Evolutionary conservation across 1,140 invertebrate species (phyloP).

Genomic region (Brachionus manjavacas): DNA sequence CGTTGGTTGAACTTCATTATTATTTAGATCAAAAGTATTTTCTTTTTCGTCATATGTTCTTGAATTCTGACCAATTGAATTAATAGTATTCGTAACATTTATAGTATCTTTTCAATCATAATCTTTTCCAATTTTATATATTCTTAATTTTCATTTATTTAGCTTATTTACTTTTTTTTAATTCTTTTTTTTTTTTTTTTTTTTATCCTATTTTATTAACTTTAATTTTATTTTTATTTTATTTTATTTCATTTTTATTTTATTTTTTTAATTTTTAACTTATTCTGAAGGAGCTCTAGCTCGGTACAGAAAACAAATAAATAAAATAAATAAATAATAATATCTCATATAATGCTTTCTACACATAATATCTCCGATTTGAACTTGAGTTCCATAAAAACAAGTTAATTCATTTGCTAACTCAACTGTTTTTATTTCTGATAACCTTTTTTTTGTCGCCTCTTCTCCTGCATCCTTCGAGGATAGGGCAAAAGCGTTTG

Average conservation of each 20-base stretch:
- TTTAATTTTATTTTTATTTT: too few species aligned
- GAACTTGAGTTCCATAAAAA: constrained; percentile 13
- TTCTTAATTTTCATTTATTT: too few species aligned
- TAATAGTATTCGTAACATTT: neutral
- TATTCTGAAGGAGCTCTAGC: too few species aligned
- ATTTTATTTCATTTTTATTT: too few species aligned
- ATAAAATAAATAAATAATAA: too few species aligned
- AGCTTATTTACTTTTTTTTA: too few species aligned
- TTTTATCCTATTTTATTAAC: too few species aligned
- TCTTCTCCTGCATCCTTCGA: neutral
- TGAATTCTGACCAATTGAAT: constrained; percentile 6
- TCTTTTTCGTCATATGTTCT: neutral
- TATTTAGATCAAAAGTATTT: constrained; percentile 10
- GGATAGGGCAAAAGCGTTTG: neutral
- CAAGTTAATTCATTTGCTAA: constrained; percentile 10
- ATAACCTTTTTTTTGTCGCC: constrained; percentile 6
- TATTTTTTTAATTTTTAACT: too few species aligned
- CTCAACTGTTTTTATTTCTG: constrained; percentile 6
- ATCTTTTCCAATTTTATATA: too few species aligned
- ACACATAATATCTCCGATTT: neutral
- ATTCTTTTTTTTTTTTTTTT: too few species aligned
- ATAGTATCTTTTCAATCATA: neutral
- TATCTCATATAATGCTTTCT: constrained; percentile 2
- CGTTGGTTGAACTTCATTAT: neutral
- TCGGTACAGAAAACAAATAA: too few species aligned